Evolutionary conservation across 2,113 vertebrate genomes (phyloP).

Genomic region (Rhagologus leucostigma): DNA sequence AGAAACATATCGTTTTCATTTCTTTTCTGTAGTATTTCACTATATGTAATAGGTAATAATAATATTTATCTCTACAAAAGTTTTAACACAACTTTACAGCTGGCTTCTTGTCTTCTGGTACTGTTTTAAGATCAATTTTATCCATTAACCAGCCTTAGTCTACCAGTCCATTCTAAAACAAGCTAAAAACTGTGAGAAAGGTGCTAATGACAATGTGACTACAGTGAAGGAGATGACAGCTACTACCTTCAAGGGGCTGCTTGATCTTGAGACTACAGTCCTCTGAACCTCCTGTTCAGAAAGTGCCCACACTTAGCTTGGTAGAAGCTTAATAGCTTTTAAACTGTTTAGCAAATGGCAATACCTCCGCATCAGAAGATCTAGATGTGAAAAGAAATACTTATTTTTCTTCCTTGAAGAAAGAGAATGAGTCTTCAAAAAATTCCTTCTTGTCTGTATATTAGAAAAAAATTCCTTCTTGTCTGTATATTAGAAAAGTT

Average conservation of each 20-base stretch:
- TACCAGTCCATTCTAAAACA: neutral
- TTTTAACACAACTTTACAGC: neutral
- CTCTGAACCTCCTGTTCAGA: neutral
- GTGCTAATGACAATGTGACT: neutral
- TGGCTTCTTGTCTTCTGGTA: neutral
- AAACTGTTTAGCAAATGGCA: neutral
- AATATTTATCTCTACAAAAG: neutral
- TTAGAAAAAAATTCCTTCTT: neutral
- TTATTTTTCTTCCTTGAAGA: neutral
- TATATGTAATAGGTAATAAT: neutral
- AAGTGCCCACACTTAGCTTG: neutral
- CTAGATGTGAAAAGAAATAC: neutral
- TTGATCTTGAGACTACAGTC: neutral
- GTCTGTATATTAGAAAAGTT: neutral
- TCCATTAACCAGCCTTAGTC: neutral
- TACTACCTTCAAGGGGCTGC: neutral
- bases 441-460: neutral
- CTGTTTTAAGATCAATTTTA: neutral
- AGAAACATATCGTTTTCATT: neutral
- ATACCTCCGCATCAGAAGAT: neutral
- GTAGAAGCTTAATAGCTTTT: neutral
- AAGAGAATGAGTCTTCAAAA: neutral
- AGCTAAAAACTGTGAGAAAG: neutral
- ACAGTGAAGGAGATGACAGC: neutral
- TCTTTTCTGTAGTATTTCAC: neutral